These are phyloP conservation scores for Bothrops jararaca DNA, from an alignment of 2,113 vertebrate species.

Conservation along the genomic window DNA sequence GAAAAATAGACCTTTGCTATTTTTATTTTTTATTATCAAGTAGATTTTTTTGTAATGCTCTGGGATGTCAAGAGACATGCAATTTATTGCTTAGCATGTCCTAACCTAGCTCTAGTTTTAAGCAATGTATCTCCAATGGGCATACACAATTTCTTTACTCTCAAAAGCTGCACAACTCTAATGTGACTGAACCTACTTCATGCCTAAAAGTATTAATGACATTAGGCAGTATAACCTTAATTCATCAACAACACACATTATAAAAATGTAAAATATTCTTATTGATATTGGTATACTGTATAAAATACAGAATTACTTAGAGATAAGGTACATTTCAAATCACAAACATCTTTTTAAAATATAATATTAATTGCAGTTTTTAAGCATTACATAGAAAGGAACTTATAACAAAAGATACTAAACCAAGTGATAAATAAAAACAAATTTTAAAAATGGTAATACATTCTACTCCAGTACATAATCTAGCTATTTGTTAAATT, in stretches of 20 bases:
- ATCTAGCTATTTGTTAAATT: background rate
- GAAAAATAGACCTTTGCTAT: background rate
- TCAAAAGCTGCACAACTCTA: background rate
- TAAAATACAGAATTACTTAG: background rate
- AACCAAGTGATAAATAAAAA: background rate
- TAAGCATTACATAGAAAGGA: background rate
- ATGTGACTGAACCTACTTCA: background rate
- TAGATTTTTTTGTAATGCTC: background rate
- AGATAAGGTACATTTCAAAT: background rate
- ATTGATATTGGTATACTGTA: background rate
- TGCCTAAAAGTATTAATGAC: background rate
- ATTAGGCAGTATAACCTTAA: background rate
- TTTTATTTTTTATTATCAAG: background rate
- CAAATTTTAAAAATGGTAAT: background rate
- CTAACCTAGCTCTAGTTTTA: background rate
- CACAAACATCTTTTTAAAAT: background rate
- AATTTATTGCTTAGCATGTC: background rate
- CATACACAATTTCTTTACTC: background rate
- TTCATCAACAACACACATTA: background rate
- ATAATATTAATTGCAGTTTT: background rate
- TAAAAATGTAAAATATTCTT: background rate
- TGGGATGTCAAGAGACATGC: background rate
- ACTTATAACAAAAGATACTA: background rate
- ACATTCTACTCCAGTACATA: background rate
- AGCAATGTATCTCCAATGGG: background rate